Conservation (phyloP, 2,888 invertebrate species). For the Strigamia transsilvanica region DNA sequence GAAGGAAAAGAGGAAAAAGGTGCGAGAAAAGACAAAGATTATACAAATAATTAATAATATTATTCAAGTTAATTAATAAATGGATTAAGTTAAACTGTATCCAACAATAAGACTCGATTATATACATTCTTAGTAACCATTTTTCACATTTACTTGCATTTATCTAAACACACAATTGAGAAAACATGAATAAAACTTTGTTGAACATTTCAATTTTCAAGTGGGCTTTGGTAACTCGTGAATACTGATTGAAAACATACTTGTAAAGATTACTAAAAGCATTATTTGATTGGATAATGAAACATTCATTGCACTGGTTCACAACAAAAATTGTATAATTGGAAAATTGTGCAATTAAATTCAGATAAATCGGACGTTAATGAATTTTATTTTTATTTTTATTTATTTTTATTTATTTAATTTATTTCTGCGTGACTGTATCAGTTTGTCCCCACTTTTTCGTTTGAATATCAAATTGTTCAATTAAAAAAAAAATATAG, state of each 20-base stretch:
- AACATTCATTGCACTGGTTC: not conserved
- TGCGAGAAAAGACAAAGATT: too few relatives aligned
- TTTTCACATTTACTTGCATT: not conserved
- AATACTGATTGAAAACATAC: not conserved
- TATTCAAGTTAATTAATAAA: not conserved
- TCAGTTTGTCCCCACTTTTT: not conserved
- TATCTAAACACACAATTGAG: not conserved
- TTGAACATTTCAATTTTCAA: not conserved
- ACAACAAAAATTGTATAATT: not conserved
- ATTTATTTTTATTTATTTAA: too few relatives aligned
- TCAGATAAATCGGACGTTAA: not conserved
- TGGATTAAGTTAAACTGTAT: not conserved
- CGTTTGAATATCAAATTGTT: not conserved
- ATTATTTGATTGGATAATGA: not conserved
- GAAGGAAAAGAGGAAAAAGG: not conserved
- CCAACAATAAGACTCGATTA: constrained; percentile 4
- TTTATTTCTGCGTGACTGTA: not conserved
- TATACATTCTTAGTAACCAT: not conserved
- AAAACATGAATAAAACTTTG: not conserved
- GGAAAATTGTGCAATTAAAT: not conserved
- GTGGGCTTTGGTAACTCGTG: not conserved
- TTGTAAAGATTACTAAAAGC: not conserved
- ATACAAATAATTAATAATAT: not conserved
- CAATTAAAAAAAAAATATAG: not conserved
- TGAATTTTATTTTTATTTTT: too few relatives aligned